Evolutionary conservation across 2,797 vertebrate genomes (phyloP).

Genomic region (Coregonus sp.): DNA sequence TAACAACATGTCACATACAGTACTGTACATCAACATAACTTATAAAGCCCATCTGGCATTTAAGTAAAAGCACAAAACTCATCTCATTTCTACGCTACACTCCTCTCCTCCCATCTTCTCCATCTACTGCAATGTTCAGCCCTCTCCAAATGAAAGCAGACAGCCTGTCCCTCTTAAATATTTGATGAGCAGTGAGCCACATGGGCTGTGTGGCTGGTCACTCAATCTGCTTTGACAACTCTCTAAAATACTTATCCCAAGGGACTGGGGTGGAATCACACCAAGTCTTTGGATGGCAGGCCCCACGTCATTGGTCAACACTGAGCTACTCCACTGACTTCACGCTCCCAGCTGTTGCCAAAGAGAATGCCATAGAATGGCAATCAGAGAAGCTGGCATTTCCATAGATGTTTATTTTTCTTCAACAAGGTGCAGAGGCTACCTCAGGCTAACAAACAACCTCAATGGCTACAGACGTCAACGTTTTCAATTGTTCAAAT

Average conservation of each 20-base stretch:
- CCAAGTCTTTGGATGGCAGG: neutral
- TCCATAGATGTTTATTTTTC: neutral
- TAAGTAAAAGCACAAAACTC: neutral
- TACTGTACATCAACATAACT: neutral
- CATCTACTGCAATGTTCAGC: neutral
- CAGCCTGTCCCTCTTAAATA: slow-evolving; percentile 12
- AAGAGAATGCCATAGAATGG: neutral
- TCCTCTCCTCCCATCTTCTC: neutral
- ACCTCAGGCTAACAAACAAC: neutral
- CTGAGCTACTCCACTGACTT: neutral
- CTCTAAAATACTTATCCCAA: slow-evolving; percentile 2
- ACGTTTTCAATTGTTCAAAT: neutral
- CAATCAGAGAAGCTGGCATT: neutral
- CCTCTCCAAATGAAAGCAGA: neutral
- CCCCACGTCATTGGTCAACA: neutral
- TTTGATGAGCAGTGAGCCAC: slow-evolving; percentile 6
- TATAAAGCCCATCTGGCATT: neutral
- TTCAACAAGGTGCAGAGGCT: neutral
- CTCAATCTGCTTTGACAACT: slow-evolving; percentile 6
- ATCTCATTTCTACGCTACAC: neutral
- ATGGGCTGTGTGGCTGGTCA: slow-evolving; percentile 4
- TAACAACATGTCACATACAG: neutral
- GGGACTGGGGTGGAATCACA: slow-evolving; percentile 1
- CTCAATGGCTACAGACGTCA: neutral
- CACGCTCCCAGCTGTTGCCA: neutral